Evolutionary conservation across 1,140 invertebrate species (phyloP), one percentile per base, ranked within the genome.

Genomic region (Drosophila orena): DNA sequence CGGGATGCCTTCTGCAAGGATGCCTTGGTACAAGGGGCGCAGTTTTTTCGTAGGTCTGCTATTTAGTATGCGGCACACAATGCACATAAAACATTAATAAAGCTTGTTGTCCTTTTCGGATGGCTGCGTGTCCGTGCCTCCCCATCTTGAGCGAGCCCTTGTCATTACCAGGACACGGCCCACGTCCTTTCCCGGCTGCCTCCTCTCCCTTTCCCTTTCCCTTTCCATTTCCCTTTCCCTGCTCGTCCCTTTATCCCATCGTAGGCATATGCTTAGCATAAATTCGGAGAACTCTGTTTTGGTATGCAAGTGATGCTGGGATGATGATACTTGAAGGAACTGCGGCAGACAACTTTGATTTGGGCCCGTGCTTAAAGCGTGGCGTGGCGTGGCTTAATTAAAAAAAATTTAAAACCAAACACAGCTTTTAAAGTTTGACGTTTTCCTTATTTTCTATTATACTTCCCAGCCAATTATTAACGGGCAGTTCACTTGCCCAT

Each of bases 31-130:
- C 12, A 14, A 38, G 37, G 37, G 12, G 6, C 35, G 27, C 3
- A 14, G 3, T 17, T 14, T 50, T 34, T 52, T 22, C 17, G 20
- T 20, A 8, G 40, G 35, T 47, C 15, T 44, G 50, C 69, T 81
- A 59, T 61, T 85, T 88, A 79, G 69, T 88, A 88, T 88, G 84
- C 84, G 78, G 77, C 84, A 80, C 84, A 88, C 84, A 89, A 89
- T 84, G 66, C 84, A 84, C 84, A 88, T 88, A 88, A 89, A 89
- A 88, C 84, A 88, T 88, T 88, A 88, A 88, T 88, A 88, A 88
- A 88, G 84, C 84, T 88, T 89, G 84, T 88, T 88, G 84, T 88
- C 84, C 84, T 88, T 88, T 88, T 88, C 79, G 76, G 56, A 75
- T 88, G 76, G 57, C 50, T 65, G 75, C 56, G 74, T 71, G 58